phyloP scores from a whole-genome alignment of 2,797 vertebrate genomes.

The Alca torda region DNA sequence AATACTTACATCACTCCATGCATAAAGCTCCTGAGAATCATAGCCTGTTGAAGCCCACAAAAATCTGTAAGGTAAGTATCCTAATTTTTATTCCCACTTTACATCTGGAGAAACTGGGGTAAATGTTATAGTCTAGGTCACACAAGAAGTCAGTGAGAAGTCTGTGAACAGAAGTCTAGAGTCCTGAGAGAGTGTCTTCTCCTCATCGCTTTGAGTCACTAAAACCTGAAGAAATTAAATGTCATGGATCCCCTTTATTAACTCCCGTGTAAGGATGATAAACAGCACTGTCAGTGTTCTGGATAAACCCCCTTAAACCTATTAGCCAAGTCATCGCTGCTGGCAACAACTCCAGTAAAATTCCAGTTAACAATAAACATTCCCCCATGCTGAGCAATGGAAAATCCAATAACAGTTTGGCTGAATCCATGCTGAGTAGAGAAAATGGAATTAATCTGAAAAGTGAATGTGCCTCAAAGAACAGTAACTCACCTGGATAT shows the following conservation, averaged over 20 bases:
- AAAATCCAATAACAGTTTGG: slow-evolving; percentile 64
- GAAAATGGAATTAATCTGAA: slow-evolving; percentile 53
- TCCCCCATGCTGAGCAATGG: slow-evolving; percentile 50
- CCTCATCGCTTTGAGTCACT: background rate
- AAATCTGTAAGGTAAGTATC: background rate
- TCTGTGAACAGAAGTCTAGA: background rate
- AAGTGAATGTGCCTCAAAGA: background rate
- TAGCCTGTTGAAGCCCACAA: background rate
- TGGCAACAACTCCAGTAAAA: slow-evolving; percentile 38
- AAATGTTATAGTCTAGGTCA: background rate
- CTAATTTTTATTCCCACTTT: background rate
- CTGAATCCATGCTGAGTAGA: slow-evolving; percentile 45
- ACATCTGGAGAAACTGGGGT: background rate
- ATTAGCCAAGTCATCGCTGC: slow-evolving; percentile 25
- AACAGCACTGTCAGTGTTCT: background rate
- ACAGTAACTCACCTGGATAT: slow-evolving; percentile 1
- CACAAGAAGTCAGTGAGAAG: background rate
- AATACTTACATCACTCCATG: background rate
- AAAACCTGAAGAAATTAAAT: background rate
- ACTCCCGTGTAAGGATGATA: background rate
- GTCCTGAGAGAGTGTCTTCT: background rate
- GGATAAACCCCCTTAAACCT: background rate
- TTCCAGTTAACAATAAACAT: slow-evolving; percentile 47
- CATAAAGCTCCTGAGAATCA: background rate
- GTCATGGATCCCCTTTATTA: background rate